Percentiles rank a stretch among this genome's conserved stretches.
These are phyloP conservation scores for Zaprionus davidi DNA, from an alignment of 1,140 invertebrate species.

Conservation along the genomic window DNA sequence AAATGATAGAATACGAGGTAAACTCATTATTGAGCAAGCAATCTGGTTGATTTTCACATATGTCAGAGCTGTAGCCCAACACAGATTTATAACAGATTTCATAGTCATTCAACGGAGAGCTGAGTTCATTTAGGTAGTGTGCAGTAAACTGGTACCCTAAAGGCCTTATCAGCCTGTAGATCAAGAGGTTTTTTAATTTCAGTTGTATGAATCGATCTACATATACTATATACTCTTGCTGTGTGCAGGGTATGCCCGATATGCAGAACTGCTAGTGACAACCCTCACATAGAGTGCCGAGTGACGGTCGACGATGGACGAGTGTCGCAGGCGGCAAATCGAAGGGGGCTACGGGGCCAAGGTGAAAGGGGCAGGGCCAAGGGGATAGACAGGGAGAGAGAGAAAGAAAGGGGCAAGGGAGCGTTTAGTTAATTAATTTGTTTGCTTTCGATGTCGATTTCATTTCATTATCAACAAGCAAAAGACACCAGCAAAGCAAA, in stretches of 20 bases:
- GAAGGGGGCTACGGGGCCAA: not conserved
- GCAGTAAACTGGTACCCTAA: too few species aligned
- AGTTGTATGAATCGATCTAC: too few species aligned
- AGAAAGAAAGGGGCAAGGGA: not conserved
- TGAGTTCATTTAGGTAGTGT: not conserved
- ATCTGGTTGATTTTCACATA: not conserved
- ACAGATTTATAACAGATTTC: not conserved
- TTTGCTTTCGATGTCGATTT: slow-evolving; percentile 63
- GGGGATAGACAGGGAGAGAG: not conserved
- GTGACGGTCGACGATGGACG: slow-evolving; percentile 25
- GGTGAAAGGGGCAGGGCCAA: not conserved
- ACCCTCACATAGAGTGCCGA: slow-evolving; percentile 9
- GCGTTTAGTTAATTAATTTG: slow-evolving; percentile 69
- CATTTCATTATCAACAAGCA: slow-evolving; percentile 65
- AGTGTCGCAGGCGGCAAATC: not conserved
- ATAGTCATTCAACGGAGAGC: too few species aligned
- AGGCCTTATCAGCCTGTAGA: not conserved
- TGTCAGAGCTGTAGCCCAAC: not conserved
- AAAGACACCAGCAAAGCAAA: slow-evolving; percentile 20
- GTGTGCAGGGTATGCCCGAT: slow-evolving; percentile 1
- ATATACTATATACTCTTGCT: not conserved
- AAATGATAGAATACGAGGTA: too few species aligned
- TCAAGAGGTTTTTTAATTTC: not conserved
- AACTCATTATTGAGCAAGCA: not conserved
- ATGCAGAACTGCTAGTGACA: slow-evolving; percentile 24